Percentiles rank a stretch among this genome's conserved stretches.
phyloP scores from a whole-genome alignment of 2,113 vertebrate genomes.

The Festucalex cinctus region DNA sequence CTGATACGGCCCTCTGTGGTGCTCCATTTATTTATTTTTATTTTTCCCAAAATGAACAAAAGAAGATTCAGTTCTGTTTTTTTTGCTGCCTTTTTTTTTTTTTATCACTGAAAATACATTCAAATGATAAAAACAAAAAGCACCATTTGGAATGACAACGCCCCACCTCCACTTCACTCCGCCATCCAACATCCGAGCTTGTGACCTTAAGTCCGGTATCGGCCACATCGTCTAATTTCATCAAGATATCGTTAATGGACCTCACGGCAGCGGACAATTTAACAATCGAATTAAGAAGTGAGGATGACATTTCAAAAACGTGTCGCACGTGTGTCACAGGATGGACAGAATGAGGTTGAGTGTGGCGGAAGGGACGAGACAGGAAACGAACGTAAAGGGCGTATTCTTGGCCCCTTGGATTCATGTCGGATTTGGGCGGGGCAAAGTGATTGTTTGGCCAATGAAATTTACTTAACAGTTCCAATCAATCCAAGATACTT shows the following conservation, averaged over 20 bases:
- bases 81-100: no score
- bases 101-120: constrained; percentile 41
- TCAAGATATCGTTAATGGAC: constrained; percentile 5
- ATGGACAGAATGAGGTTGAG: constrained; percentile 15
- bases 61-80: constrained; percentile 22
- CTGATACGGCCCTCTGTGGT: constrained; percentile 44
- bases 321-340: constrained; percentile 27
- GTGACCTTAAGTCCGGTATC: constrained; percentile 19
- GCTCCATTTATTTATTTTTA: constrained; percentile 12
- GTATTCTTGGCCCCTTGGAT: no score
- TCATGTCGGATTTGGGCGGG: no score
- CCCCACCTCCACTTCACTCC: no score
- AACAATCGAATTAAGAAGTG: constrained; percentile 11
- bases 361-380: constrained; percentile 19
- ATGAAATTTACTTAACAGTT: no score
- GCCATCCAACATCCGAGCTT: constrained; percentile 7
- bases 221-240: constrained; percentile 4
- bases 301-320: constrained; percentile 21
- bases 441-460: no score
- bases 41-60: constrained; percentile 15
- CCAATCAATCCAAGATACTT: no score
- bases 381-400: background rate
- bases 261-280: constrained; percentile 25
- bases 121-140: background rate
- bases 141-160: background rate